Conservation (phyloP, 2,888 invertebrate genomes). For the Lepetodrilus schrolli region DNA sequence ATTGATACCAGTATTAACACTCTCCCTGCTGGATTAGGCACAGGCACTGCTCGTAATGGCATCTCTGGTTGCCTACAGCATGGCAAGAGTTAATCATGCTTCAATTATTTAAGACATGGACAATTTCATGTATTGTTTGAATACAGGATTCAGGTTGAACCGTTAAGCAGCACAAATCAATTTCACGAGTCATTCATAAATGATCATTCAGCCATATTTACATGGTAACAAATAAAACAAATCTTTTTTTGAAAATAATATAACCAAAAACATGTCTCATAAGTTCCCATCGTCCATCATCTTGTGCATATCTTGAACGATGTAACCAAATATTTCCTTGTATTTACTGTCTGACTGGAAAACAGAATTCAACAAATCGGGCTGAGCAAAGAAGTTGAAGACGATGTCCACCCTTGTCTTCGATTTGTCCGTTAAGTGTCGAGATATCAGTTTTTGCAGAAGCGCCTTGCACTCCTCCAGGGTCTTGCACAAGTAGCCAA, state of each 20-base stretch:
- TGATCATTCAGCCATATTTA: neutral
- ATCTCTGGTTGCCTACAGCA: no score
- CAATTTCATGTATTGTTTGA: neutral
- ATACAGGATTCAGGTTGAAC: neutral
- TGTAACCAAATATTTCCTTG: slow-evolving; percentile 80
- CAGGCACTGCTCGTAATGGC: no score
- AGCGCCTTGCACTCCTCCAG: slow-evolving; percentile 86
- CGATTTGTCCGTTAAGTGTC: slow-evolving; percentile 90
- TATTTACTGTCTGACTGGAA: slow-evolving; percentile 81
- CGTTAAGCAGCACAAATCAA: neutral
- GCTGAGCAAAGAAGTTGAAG: slow-evolving; percentile 82
- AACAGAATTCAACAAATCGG: slow-evolving; percentile 80
- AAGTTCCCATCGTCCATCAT: slow-evolving; percentile 75
- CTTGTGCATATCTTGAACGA: slow-evolving; percentile 82
- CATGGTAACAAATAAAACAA: no score
- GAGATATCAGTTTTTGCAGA: slow-evolving; percentile 84
- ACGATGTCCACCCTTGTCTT: slow-evolving; percentile 86
- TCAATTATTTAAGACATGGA: no score
- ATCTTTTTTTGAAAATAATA: no score
- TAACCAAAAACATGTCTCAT: no score
- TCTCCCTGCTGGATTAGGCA: no score
- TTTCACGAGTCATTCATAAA: neutral
- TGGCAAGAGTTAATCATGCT: no score
- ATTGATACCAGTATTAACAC: no score
- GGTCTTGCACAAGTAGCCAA: slow-evolving; percentile 84